phyloP scores from a whole-genome alignment of 1,140 invertebrate species.

The Asbolus verrucosus region DNA sequence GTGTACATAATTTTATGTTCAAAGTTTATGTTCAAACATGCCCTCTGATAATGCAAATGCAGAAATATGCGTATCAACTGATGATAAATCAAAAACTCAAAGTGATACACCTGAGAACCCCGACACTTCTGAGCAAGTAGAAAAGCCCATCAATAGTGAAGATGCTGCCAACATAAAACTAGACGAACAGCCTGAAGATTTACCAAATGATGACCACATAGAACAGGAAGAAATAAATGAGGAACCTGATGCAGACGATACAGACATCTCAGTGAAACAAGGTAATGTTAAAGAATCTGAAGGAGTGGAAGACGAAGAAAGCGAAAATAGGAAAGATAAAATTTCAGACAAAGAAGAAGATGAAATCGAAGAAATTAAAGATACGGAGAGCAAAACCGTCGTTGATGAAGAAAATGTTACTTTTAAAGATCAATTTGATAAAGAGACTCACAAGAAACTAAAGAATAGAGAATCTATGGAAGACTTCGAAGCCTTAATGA shows the following conservation, averaged over 20 bases:
- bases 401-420: too few relatives aligned
- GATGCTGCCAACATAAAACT: too few relatives aligned
- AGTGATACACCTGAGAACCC: too few relatives aligned
- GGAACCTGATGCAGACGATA: background rate
- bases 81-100: background rate
- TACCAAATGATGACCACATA: background rate
- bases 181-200: background rate
- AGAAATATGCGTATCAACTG: background rate
- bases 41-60: background rate
- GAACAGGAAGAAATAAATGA: background rate
- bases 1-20: background rate
- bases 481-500: background rate
- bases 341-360: too few relatives aligned
- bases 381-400: too few relatives aligned
- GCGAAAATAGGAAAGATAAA: too few relatives aligned
- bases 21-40: background rate
- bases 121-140: too few relatives aligned
- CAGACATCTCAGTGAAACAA: background rate
- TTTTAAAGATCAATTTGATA: too few relatives aligned
- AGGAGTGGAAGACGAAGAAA: too few relatives aligned
- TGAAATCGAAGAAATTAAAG: too few relatives aligned
- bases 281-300: background rate
- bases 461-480: background rate
- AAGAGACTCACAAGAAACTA: too few relatives aligned
- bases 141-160: too few relatives aligned